phyloP scores from a whole-genome alignment of 2,888 invertebrate genomes.

The Melanchra persicariae region DNA sequence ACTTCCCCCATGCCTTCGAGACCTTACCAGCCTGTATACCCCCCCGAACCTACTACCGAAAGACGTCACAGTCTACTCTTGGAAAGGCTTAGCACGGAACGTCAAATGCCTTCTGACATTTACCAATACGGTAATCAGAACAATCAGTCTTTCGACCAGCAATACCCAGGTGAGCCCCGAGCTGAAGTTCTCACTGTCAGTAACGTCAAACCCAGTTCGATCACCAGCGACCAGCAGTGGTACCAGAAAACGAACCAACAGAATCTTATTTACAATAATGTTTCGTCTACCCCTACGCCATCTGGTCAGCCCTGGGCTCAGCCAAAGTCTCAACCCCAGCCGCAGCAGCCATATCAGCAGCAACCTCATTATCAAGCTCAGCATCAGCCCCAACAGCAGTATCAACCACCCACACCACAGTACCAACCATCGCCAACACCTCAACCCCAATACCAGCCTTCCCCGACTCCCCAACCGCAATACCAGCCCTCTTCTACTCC shows the following conservation, averaged over 20 bases:
- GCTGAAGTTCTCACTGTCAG: conserved; percentile 85
- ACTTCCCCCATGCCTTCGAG: conserved; percentile 79
- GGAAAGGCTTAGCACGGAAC: conserved; percentile 86
- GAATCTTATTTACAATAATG: conserved; percentile 78
- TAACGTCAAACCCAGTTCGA: conserved; percentile 86
- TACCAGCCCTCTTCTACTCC: conserved; percentile 64
- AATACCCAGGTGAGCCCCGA: conserved; percentile 84
- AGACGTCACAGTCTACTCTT: conserved; percentile 86
- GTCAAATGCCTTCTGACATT: conserved; percentile 84
- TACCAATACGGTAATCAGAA: conserved; percentile 83
- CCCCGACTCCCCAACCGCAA: conserved; percentile 67
- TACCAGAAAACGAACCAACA: conserved; percentile 83
- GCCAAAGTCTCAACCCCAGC: conserved; percentile 71
- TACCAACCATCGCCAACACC: conserved; percentile 63
- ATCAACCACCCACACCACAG: conserved; percentile 54
- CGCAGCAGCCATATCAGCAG: conserved; percentile 65
- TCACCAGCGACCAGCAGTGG: conserved; percentile 86
- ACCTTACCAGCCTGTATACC: conserved; percentile 81
- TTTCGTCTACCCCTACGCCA: conserved; percentile 68
- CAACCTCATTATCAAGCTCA: conserved; percentile 65
- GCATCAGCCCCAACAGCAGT: conserved; percentile 67
- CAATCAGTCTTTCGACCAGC: conserved; percentile 80
- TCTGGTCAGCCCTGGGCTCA: conserved; percentile 68
- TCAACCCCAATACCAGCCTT: conserved; percentile 71
- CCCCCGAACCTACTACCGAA: conserved; percentile 80